Conservation (phyloP, 2,888 invertebrate genomes). For the Nephrotoma flavescens region DNA sequence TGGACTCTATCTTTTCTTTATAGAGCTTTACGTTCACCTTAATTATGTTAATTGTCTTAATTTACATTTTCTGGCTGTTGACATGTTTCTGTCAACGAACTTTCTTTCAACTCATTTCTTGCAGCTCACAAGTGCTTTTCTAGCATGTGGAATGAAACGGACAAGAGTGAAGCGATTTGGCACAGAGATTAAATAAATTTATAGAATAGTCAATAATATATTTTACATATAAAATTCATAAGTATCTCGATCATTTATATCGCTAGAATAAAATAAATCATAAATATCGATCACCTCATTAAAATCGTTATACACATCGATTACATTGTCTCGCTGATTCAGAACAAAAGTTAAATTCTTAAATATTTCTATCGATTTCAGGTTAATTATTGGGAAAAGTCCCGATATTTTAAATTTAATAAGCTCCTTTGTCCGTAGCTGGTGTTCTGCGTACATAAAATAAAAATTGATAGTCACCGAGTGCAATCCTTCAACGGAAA, state of each 20-base stretch:
- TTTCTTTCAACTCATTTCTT: too few species aligned
- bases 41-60: too few species aligned
- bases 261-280: neutral
- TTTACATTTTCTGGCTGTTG: too few species aligned
- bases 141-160: too few species aligned
- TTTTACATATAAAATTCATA: too few species aligned
- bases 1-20: too few species aligned
- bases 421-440: neutral
- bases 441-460: neutral
- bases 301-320: neutral
- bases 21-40: too few species aligned
- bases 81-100: too few species aligned
- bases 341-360: neutral
- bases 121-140: too few species aligned
- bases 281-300: neutral
- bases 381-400: neutral
- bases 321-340: neutral
- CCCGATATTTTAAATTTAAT: neutral
- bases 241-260: neutral
- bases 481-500: neutral
- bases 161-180: too few species aligned
- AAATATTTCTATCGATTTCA: neutral
- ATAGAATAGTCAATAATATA: neutral
- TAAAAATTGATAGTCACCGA: neutral
- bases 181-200: too few species aligned